Base-by-base conservation (phyloP, 2,113 vertebrate genomes). In the Forbesichthys agassizii region DNA sequence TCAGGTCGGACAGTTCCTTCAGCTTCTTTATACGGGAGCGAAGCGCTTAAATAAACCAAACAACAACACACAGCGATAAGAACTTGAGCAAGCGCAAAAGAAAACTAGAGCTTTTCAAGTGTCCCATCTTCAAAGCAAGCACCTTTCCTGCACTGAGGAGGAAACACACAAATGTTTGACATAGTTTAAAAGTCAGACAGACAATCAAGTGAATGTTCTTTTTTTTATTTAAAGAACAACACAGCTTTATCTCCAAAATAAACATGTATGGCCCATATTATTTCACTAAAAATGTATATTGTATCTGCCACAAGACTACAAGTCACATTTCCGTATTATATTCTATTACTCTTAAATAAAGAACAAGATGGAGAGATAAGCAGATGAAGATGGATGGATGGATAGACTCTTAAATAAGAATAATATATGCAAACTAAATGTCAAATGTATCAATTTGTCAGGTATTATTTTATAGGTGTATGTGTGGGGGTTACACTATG, bases 211-310 rank as follows among this genome's bases (percentile, higher is more conserved):
- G 27, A 27, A 27, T 27, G 27, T 27, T 27, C 2, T 27, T 27
- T 10, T 63, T 51, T 54, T 59, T 48, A n/a, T 51, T 18, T 11
- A 52, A 58, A 60, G 55, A 68, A 60, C 69, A 78, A 80, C 4
- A 71, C 75, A 47, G 14, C 4, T 69, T 83, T 86, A 81, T 90
- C 85, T 81, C 63, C 58, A 71, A 63, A 77, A 62, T 72, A 80
- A 86, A 84, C 76, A 68, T 85, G 74, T 8, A 42, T 42, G 36
- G 36, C 5, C 36, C 36, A 42, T 42, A 42, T 42, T 42, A 42
- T 42, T 8, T 42, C 36, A 42, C 36, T 1, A 7, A 6, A 5
- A 42, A 42, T 42, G 36, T 6, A 42, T 42, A 42, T 42, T 42
- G 36, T 42, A 42, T 42, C 27, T 42, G 36, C 36, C 7, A 42